Base-by-base conservation (phyloP, 1,140 invertebrate species). In the Gonatopus flavifemur region DNA sequence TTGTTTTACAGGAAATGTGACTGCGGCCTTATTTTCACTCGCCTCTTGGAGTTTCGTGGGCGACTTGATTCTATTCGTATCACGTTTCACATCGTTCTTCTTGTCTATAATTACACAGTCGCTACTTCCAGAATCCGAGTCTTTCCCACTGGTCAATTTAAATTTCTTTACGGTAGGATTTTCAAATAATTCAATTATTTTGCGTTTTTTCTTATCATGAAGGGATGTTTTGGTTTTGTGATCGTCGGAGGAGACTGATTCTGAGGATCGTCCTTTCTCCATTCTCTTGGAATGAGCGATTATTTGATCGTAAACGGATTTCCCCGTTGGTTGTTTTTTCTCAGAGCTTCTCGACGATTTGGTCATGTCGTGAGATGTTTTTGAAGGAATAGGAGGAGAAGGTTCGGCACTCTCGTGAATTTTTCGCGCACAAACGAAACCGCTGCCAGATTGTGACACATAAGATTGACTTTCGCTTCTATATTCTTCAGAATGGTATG, bases 361-460 rank as follows among this genome's bases (percentile, higher is more conserved):
- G n/a, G n/a, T n/a, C n/a, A 49, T 38, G 44, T 9, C 12, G 15
- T 43, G 22, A 25, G 2, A 41, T 35, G 6, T 56, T 48, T 22
- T 19, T n/a, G 13, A 4, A 5, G 18, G 13, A 6, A 19, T 43
- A 43, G 10, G 12, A 25, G 13, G 16, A n/a, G n/a, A 37, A 4
- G 18, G 8, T 16, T 40, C 20, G 15, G 33, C 30, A 2, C 12
- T n/a, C n/a, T 50, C 52, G 1, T 50, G 30, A 24, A 54, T 45
- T 49, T 49, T 55, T 50, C 45, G 52, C 13, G 36, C 59, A 22
- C 48, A 66, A n/a, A 19, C 61, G 16, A 54, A 65, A 38, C 35
- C 55, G 53, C 12, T n/a, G n/a, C n/a, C n/a, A n/a, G n/a, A n/a
- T n/a, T n/a, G n/a, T n/a, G n/a, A n/a, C n/a, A n/a, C n/a, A n/a